Evolutionary conservation across 2,113 vertebrate species (phyloP).

Genomic region (Mystacornis crossleyi): DNA sequence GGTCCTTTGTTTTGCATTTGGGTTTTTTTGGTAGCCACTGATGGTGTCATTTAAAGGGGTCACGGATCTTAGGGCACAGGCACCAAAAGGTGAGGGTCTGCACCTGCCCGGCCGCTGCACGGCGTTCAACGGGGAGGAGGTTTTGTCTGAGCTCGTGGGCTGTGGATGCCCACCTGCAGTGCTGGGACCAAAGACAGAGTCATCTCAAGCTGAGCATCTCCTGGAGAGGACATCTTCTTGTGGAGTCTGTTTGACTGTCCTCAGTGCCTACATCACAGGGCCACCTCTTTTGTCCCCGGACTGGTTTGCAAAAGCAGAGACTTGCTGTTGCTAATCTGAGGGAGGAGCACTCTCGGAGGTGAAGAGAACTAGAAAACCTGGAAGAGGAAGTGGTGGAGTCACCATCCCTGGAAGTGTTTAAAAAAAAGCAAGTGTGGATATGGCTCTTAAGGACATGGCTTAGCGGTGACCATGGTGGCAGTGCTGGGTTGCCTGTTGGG

Average conservation of each 20-base stretch:
- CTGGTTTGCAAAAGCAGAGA: background rate
- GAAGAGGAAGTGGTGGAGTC: background rate
- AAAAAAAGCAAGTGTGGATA: accelerated
- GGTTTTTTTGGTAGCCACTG: background rate
- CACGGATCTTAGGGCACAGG: accelerated
- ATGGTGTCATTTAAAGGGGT: background rate
- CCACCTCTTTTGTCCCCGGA: background rate
- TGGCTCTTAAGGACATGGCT: background rate
- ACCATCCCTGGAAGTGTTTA: background rate
- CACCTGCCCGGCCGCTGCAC: background rate
- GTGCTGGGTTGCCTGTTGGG: background rate
- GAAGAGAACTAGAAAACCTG: background rate
- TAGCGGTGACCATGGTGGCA: background rate
- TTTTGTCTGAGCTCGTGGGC: background rate
- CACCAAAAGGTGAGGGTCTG: background rate
- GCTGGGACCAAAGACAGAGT: background rate
- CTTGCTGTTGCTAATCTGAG: background rate
- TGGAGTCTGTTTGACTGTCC: background rate
- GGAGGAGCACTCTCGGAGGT: background rate
- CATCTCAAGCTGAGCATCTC: background rate
- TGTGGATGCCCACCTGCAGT: background rate
- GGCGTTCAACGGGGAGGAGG: background rate
- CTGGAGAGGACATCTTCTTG: background rate
- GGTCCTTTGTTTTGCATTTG: background rate
- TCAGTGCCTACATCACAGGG: background rate